These are phyloP conservation scores for Sebastes hubbsi DNA, from an alignment of 2,797 vertebrate genomes.

Conservation along the genomic window DNA sequence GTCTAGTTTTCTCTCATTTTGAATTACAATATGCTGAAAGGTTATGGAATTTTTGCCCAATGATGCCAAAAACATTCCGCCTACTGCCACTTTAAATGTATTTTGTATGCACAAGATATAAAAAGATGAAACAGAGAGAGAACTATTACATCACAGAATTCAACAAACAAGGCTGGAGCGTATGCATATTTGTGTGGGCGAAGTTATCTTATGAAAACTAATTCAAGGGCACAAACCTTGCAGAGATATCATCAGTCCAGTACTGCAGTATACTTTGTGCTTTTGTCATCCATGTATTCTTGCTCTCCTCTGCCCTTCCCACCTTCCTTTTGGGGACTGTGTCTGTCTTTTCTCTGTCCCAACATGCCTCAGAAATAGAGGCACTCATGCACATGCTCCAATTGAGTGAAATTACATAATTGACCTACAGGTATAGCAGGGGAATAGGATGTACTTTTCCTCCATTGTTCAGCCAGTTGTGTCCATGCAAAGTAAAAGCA, in stretches of 20 bases:
- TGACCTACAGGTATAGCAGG: constrained; percentile 52
- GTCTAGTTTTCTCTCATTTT: too few species aligned
- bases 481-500: not conserved
- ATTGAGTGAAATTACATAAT: constrained; percentile 57
- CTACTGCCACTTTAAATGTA: too few species aligned
- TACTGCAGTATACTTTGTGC: not conserved
- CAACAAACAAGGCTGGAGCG: not conserved
- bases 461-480: constrained; percentile 20
- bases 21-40: too few species aligned
- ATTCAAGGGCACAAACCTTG: not conserved
- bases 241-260: not conserved
- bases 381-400: constrained; percentile 34
- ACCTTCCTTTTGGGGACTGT: not conserved
- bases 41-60: too few species aligned
- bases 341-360: constrained; percentile 25
- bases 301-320: not conserved
- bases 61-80: too few species aligned
- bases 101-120: not conserved
- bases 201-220: not conserved
- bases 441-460: constrained; percentile 33
- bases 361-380: constrained; percentile 25
- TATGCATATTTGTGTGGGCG: constrained; percentile 13
- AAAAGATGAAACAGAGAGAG: not conserved
- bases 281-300: constrained; percentile 1
- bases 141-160: constrained; percentile 8